These are phyloP conservation scores for Muscicapa comitata DNA, from an alignment of 2,797 vertebrate species.

Conservation along the genomic window DNA sequence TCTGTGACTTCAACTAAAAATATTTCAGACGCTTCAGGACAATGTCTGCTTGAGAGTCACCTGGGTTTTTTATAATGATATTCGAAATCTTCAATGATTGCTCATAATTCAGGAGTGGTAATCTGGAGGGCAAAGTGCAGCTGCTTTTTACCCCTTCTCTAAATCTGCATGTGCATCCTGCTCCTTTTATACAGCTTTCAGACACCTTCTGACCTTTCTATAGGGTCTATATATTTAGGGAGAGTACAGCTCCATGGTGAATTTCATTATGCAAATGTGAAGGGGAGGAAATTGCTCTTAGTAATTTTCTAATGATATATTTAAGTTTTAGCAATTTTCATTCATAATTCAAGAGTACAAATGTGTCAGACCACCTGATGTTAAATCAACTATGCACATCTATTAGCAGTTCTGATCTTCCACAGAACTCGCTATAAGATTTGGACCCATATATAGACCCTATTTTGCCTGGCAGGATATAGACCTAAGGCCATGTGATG, in stretches of 20 bases:
- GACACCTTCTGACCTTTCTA: not conserved
- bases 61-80: not conserved
- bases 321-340: slow-evolving; percentile 30
- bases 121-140: not conserved
- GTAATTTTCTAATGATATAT: slow-evolving; percentile 16
- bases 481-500: not conserved
- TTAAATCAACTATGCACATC: not conserved
- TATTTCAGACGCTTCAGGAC: not conserved
- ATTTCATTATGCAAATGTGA: not conserved
- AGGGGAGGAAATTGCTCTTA: not conserved
- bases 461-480: not conserved
- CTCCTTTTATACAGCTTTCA: not conserved
- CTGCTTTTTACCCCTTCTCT: not conserved
- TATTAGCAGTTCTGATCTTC: not conserved
- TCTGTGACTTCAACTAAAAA: not conserved
- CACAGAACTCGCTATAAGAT: not conserved
- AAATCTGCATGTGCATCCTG: not conserved
- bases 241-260: not conserved
- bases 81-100: not conserved
- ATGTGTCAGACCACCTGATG: not conserved
- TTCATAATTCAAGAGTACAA: slow-evolving; percentile 40
- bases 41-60: not conserved
- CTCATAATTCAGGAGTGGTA: not conserved
- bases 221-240: not conserved
- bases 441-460: not conserved